Percentiles rank a stretch among this genome's conserved stretches.
phyloP scores from a whole-genome alignment of 2,113 vertebrate genomes.

The Podocnemis expansa region DNA sequence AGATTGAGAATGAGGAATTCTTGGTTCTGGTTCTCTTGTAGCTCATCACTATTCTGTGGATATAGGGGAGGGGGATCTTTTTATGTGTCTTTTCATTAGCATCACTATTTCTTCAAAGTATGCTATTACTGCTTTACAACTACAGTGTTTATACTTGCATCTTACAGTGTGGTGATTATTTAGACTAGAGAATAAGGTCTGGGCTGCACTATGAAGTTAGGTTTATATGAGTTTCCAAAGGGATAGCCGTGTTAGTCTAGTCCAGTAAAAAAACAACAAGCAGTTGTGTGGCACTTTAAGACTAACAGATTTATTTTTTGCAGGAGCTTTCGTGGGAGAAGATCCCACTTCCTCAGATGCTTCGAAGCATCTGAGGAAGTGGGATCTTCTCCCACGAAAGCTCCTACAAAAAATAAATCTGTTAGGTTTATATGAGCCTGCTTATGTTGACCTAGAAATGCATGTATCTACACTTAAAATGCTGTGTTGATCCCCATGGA shows the following conservation, averaged over 20 bases:
- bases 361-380: no score
- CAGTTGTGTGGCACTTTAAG: no score
- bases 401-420: no score
- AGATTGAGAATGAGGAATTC: constrained; percentile 19
- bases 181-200: constrained; percentile 59
- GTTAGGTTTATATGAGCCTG: no score
- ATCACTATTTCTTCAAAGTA: constrained; percentile 57
- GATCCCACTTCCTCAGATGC: no score
- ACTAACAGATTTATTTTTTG: no score
- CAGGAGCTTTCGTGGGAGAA: no score
- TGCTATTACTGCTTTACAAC: constrained; percentile 56
- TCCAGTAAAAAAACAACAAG: no score
- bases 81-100: constrained; percentile 55
- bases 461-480: background rate
- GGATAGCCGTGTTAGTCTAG: no score
- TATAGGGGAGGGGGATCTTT: constrained; percentile 23
- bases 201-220: background rate
- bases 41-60: background rate
- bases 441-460: background rate
- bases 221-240: no score
- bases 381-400: no score
- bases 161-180: constrained; percentile 64
- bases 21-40: constrained; percentile 31
- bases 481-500: no score
- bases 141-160: constrained; percentile 55